These are phyloP conservation scores for Emydura subglobosa DNA, from an alignment of 2,113 vertebrate species.

Conservation along the genomic window DNA sequence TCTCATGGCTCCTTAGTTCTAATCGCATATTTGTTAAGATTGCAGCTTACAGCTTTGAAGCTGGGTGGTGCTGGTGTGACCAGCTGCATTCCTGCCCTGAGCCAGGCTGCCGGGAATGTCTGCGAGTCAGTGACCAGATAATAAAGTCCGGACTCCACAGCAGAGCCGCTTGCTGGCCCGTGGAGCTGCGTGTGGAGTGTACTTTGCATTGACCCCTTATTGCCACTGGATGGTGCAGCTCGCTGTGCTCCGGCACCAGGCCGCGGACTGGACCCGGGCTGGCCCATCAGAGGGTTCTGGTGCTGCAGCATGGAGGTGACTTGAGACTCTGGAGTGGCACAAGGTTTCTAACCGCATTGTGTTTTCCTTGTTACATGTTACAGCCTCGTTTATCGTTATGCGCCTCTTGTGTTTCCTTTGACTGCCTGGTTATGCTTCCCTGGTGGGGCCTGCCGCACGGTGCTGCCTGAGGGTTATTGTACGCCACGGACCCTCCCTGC, in stretches of 20 bases:
- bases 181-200: background rate
- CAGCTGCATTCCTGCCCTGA: background rate
- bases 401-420: background rate
- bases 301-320: background rate
- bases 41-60: background rate
- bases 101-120: no score
- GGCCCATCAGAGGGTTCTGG: rapidly evolving
- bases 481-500: no score
- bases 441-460: background rate
- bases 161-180: rapidly evolving
- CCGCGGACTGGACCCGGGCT: rapidly evolving
- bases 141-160: rapidly evolving
- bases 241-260: no score
- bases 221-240: rapidly evolving
- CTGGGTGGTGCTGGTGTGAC: background rate
- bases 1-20: background rate
- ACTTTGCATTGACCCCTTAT: rapidly evolving
- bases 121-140: background rate
- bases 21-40: rapidly evolving
- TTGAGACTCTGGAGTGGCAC: conserved; percentile 29
- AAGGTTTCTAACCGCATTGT: conserved; percentile 6
- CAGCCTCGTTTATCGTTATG: background rate
- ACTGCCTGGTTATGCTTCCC: background rate
- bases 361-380: conserved; percentile 42
- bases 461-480: background rate